A percentile compares a stretch with the other conserved stretches of the same genome.
Conservation (phyloP, 2,797 vertebrate species). For the Takifugu ocellatus region DNA sequence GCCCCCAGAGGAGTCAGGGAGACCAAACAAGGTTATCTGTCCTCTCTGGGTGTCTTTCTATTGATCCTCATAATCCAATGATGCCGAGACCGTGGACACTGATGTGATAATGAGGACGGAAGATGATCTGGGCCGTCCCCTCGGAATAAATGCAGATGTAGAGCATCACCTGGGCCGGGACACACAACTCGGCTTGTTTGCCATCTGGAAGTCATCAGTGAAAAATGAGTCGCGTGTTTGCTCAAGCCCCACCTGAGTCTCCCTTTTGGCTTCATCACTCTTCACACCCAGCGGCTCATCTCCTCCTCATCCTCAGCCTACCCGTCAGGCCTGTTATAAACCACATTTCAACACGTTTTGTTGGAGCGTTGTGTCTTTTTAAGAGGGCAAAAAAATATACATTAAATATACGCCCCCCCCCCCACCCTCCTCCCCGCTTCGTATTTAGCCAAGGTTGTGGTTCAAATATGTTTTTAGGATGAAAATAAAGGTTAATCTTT, state of each 20-base stretch:
- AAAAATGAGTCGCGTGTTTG: slow-evolving; percentile 27
- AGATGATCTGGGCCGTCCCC: slow-evolving; percentile 10
- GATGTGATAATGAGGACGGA: slow-evolving; percentile 12
- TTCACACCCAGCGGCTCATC: slow-evolving; percentile 8
- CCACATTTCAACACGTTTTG: slow-evolving; percentile 4
- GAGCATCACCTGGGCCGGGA: neutral
- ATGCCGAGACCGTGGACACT: slow-evolving; percentile 28
- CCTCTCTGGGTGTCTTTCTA: slow-evolving; percentile 3
- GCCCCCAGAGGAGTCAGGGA: slow-evolving; percentile 41
- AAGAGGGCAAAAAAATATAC: no score
- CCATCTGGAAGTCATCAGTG: slow-evolving; percentile 8
- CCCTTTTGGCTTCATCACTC: slow-evolving; percentile 28
- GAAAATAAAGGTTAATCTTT: no score
- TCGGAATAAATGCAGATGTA: slow-evolving; percentile 14
- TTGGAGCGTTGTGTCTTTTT: no score
- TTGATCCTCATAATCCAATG: slow-evolving; percentile 59
- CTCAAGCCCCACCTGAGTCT: slow-evolving; percentile 11
- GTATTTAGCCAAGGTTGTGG: no score
- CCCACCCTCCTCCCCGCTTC: no score
- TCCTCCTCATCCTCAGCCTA: slow-evolving; percentile 8
- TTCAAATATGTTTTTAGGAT: no score
- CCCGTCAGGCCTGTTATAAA: slow-evolving; percentile 26
- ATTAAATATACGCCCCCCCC: no score
- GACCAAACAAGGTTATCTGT: slow-evolving; percentile 18
- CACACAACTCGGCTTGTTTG: slow-evolving; percentile 12